These are phyloP conservation scores for Brachyhypopomus occidentalis DNA, from an alignment of 2,113 vertebrate genomes.

Conservation along the genomic window DNA sequence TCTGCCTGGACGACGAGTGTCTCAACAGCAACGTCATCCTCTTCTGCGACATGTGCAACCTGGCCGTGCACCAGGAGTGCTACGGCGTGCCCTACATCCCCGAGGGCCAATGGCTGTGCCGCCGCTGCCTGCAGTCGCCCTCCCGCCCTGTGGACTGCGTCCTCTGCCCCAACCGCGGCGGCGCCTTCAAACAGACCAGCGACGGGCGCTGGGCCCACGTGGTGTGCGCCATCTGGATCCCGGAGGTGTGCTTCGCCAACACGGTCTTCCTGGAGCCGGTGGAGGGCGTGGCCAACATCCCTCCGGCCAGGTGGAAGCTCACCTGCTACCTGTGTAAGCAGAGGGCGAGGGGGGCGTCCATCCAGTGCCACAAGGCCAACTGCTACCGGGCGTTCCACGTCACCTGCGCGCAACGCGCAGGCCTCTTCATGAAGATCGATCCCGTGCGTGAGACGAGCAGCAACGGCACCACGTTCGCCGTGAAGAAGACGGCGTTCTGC, in stretches of 20 bases:
- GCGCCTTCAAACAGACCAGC: constrained; percentile 97
- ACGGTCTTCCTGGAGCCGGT: constrained; percentile 97
- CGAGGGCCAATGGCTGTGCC: constrained; percentile 97
- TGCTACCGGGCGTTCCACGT: constrained; percentile 98
- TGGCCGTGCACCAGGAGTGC: constrained; percentile 97
- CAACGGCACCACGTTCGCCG: constrained; percentile 93
- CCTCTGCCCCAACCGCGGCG: constrained; percentile 94
- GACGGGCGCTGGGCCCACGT: constrained; percentile 97
- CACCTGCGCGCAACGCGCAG: constrained; percentile 92
- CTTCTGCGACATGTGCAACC: constrained; percentile 97
- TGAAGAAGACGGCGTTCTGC: constrained; percentile 96
- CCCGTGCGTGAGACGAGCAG: constrained; percentile 89
- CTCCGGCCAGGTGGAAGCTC: constrained; percentile 93
- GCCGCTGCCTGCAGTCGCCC: constrained; percentile 94
- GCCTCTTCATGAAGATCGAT: constrained; percentile 98
- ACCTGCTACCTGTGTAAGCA: constrained; percentile 96
- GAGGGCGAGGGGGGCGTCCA: constrained; percentile 93
- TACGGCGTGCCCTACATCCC: constrained; percentile 97
- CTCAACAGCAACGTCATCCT: constrained; percentile 98
- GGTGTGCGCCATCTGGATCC: constrained; percentile 98
- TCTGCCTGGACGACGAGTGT: constrained; percentile 97
- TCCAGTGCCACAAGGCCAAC: constrained; percentile 98
- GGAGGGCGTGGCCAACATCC: constrained; percentile 93
- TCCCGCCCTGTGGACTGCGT: constrained; percentile 93
- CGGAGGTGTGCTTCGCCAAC: constrained; percentile 97